A percentile compares a stretch with the other conserved stretches of the same genome.
phyloP scores from a whole-genome alignment of 2,797 vertebrate genomes.

The Psittacula echo region DNA sequence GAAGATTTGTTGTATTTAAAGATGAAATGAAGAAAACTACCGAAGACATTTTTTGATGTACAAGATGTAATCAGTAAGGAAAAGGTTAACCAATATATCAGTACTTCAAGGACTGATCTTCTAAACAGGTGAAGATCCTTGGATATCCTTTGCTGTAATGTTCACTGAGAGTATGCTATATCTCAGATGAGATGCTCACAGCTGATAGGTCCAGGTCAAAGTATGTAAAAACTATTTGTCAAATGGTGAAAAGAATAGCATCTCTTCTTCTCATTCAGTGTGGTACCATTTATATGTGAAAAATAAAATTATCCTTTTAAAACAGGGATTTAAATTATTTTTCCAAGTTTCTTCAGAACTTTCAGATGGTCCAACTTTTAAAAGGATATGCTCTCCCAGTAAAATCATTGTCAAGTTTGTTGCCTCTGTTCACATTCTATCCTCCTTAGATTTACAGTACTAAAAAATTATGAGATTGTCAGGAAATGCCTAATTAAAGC shows the following conservation, averaged over 20 bases:
- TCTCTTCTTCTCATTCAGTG: background rate
- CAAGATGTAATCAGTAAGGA: background rate
- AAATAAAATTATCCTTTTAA: background rate
- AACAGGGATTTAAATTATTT: background rate
- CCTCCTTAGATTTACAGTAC: background rate
- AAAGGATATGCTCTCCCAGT: background rate
- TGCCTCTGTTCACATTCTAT: background rate
- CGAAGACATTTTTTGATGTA: background rate
- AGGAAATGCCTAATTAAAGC: conserved; percentile 30
- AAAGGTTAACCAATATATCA: background rate
- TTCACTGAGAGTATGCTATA: background rate
- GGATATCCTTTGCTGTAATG: background rate
- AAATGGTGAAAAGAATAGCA: background rate
- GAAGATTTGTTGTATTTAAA: background rate
- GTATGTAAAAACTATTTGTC: background rate
- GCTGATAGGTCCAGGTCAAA: background rate
- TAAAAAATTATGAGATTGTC: background rate
- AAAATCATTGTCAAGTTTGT: background rate
- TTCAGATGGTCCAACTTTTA: background rate
- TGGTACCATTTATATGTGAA: background rate
- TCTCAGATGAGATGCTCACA: background rate
- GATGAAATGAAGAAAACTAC: background rate
- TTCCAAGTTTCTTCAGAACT: background rate
- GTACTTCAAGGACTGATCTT: background rate
- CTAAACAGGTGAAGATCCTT: background rate